Evolutionary conservation across 2,888 invertebrate species (phyloP).

Genomic region (Catocala sponsa): DNA sequence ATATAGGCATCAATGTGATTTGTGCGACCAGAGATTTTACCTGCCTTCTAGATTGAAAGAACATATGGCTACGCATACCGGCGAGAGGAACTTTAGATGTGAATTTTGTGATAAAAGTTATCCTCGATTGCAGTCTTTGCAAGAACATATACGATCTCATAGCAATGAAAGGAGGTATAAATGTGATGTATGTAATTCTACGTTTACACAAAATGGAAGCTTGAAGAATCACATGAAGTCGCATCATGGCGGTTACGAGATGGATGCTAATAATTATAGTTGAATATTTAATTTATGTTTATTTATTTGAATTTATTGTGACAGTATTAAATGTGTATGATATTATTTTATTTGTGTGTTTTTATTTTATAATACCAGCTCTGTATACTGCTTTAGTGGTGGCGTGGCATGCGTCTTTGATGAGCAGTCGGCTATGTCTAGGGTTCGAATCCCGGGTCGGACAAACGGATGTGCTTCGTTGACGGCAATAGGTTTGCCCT

Average conservation of each 20-base stretch:
- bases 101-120: slow-evolving; percentile 88
- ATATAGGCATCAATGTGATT: slow-evolving; percentile 75
- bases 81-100: slow-evolving; percentile 85
- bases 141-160: slow-evolving; percentile 88
- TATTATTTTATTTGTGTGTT: slow-evolving; percentile 15
- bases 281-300: slow-evolving; percentile 22
- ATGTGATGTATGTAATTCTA: slow-evolving; percentile 83
- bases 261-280: slow-evolving; percentile 58
- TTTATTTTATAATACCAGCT: neutral
- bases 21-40: slow-evolving; percentile 81
- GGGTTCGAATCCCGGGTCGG: too few relatives aligned
- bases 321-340: slow-evolving; percentile 47
- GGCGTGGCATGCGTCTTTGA: too few relatives aligned
- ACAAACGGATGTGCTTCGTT: too few relatives aligned
- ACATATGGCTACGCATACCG: slow-evolving; percentile 86
- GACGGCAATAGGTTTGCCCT: too few relatives aligned
- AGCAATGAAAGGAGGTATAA: slow-evolving; percentile 84
- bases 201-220: slow-evolving; percentile 87
- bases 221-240: slow-evolving; percentile 88
- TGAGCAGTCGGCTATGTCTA: too few relatives aligned
- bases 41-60: slow-evolving; percentile 78
- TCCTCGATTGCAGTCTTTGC: slow-evolving; percentile 86
- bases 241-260: slow-evolving; percentile 75
- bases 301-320: slow-evolving; percentile 19
- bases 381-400: too few relatives aligned